Conservation (phyloP, 2,888 invertebrate genomes). For the Invenusta paracnida region DNA sequence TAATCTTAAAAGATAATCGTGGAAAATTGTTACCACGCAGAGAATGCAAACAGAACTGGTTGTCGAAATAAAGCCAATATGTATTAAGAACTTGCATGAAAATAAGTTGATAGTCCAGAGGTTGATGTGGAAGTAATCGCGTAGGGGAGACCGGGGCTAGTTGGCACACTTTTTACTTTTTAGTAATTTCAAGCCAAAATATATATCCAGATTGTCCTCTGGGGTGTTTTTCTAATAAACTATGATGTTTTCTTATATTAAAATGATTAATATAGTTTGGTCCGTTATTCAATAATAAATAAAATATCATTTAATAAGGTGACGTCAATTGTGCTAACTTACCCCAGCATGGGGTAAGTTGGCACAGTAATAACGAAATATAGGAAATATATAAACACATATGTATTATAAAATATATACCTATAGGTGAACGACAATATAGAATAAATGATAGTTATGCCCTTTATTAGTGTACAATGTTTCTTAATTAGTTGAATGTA, state of each 20-base stretch:
- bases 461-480: background rate
- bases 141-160: conserved; percentile 15
- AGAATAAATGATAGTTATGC: background rate
- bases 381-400: background rate
- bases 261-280: background rate
- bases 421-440: background rate
- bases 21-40: too few relatives aligned
- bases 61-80: too few relatives aligned
- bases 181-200: background rate
- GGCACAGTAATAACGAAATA: conserved; percentile 27
- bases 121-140: too few relatives aligned
- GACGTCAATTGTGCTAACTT: conserved; percentile 19
- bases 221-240: background rate
- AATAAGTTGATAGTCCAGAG: too few relatives aligned
- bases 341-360: conserved; percentile 18
- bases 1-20: too few relatives aligned
- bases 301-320: conserved; percentile 18
- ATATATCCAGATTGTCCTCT: background rate
- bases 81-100: too few relatives aligned
- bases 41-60: too few relatives aligned
- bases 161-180: background rate
- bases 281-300: background rate
- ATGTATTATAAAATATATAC: conserved; percentile 22
- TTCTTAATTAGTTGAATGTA: background rate
- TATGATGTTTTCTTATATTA: conserved; percentile 4